Evolutionary conservation across 30 jellyfish, hydroid and myxozoan species (phyloP).

Genomic region (Aurelia aurita): DNA sequence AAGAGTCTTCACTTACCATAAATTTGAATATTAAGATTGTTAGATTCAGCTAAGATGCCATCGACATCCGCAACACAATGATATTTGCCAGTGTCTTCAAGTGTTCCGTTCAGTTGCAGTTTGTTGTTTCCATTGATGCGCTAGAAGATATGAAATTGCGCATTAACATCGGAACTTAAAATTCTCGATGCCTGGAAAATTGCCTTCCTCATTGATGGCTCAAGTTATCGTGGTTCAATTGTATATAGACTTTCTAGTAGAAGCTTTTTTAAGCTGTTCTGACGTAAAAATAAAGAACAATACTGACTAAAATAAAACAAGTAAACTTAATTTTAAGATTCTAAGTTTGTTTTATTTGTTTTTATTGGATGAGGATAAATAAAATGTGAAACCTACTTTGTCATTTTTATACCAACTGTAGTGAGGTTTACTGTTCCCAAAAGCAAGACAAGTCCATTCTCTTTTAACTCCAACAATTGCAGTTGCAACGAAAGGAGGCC

Average conservation of each 20-base stretch:
- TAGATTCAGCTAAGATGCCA: conserved; percentile 71
- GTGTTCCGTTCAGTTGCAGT: conserved; percentile 55
- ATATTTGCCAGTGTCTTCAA: conserved; percentile 78
- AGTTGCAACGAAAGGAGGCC: conserved; percentile 72
- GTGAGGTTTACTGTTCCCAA: conserved; percentile 62
- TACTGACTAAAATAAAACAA: too few species aligned
- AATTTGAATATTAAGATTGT: conserved; percentile 40
- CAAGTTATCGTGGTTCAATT: too few species aligned
- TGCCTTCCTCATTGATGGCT: too few species aligned
- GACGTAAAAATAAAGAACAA: too few species aligned
- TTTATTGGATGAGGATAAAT: too few species aligned
- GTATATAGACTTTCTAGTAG: too few species aligned
- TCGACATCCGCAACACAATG: conserved; percentile 74
- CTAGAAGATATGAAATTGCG: conserved; percentile 1
- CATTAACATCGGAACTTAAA: too few species aligned
- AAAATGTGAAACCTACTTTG: conserved; percentile 56
- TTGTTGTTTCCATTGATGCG: background rate
- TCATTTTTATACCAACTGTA: conserved; percentile 83
- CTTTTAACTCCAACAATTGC: conserved; percentile 68
- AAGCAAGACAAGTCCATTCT: conserved; percentile 86
- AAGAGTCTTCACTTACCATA: conserved; percentile 44
- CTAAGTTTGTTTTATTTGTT: too few species aligned
- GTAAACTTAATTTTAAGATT: too few species aligned
- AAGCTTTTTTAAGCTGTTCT: too few species aligned
- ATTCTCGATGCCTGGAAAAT: too few species aligned